Base-by-base conservation (phyloP, 2,888 invertebrate genomes). In the Crocallis elinguaria region DNA sequence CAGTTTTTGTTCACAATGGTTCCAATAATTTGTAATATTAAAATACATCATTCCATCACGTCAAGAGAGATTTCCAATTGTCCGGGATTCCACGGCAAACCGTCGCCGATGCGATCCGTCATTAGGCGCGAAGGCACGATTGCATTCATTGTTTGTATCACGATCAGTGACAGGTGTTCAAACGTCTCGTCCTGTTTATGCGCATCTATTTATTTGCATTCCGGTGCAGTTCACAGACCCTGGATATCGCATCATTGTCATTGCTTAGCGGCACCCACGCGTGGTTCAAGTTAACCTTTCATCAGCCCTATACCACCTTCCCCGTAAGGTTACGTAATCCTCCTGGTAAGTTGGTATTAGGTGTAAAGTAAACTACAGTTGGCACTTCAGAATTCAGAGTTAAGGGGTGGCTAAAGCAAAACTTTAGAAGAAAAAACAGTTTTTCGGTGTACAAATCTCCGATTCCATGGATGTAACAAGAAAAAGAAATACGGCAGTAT, bases 141-240 rank as follows among this genome's bases (percentile, higher is more conserved):
- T 80, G 79, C 81, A 75, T 68, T 84, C 79, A 84, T 88, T 88
- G 88, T 88, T 88, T 88, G 84, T 82, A 81, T 80, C 83, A 67
- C 77, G 80, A 83, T 84, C 79, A 75, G 67, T 75, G 82, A 80
- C 89, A 88, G 90, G 89, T 90, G 88, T 81, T 77, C 77, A 70
- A 32, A 23, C 30, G 42, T 21, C 77, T 78, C 85, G 80, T 85
- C 87, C 86, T 88, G 86, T 84, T 83, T 82, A 83, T 83, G 73
- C 77, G 78, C 78, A 82, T 81, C 79, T 85, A 88, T 88, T 88
- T 90, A 86, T 89, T 90, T 89, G 88, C 89, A 87, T 89, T 84
- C 89, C 88, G 72, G 77, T 76, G 74, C 78, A 82, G 88, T 87
- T 88, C 88, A 83, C 82, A 82, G 82, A 87, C 88, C 87, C 76